A percentile compares a stretch with the other conserved stretches of the same genome.
Evolutionary conservation across 2,113 vertebrate species (phyloP).

Genomic region (Gorsachius goisagi): DNA sequence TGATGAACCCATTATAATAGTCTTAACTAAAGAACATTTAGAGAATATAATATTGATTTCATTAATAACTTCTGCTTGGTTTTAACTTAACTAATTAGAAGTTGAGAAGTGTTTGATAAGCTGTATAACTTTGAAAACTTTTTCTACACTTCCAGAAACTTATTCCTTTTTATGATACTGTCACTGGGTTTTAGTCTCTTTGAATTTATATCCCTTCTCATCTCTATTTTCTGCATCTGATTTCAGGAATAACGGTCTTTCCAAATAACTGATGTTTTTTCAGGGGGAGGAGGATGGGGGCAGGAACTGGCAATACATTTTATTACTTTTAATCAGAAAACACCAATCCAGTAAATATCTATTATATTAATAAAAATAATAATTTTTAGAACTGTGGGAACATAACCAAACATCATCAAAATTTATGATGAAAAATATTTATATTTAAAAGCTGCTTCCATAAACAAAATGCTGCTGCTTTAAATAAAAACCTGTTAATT

Average conservation of each 20-base stretch:
- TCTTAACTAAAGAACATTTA: not conserved
- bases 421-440: not conserved
- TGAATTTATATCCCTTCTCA: not conserved
- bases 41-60: not conserved
- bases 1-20: accelerated
- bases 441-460: not conserved
- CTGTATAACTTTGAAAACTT: not conserved
- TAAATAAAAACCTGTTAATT: not conserved
- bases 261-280: not conserved
- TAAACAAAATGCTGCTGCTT: not conserved
- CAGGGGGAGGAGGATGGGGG: accelerated
- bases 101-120: not conserved
- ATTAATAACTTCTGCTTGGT: not conserved
- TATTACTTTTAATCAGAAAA: not conserved
- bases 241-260: not conserved
- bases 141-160: not conserved
- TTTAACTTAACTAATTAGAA: not conserved
- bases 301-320: not conserved
- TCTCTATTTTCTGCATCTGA: not conserved
- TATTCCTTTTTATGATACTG: not conserved
- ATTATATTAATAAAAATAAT: not conserved
- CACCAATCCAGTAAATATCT: not conserved
- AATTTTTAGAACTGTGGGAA: not conserved
- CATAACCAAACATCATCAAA: not conserved
- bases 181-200: not conserved